Conservation (phyloP, 2,888 invertebrate species). For the Pomacea canaliculata region DNA sequence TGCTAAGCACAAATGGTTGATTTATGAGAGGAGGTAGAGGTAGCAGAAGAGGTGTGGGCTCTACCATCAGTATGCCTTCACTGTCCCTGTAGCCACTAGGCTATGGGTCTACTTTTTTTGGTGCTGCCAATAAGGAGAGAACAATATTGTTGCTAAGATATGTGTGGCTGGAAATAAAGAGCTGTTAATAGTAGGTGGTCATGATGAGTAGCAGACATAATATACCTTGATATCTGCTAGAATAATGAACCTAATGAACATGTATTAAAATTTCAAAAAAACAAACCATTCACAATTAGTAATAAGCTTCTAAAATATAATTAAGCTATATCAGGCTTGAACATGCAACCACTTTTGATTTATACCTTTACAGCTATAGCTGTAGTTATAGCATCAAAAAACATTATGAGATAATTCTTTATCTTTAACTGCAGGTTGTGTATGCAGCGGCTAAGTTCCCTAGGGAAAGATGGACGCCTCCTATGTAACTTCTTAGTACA, state of each 20-base stretch:
- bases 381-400: background rate
- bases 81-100: no score
- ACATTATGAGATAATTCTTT: background rate
- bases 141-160: no score
- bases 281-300: background rate
- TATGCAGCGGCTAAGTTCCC: constrained; percentile 83
- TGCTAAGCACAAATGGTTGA: no score
- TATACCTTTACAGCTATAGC: background rate
- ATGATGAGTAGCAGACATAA: no score
- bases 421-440: constrained; percentile 73
- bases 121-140: no score
- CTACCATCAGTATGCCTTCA: no score
- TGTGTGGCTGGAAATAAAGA: no score
- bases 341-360: background rate
- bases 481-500: constrained; percentile 82
- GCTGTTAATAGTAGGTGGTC: no score
- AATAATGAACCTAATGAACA: background rate
- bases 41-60: no score
- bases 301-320: background rate
- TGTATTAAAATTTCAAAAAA: background rate
- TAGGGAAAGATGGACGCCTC: constrained; percentile 81
- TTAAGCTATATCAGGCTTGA: background rate
- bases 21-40: no score
- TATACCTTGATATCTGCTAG: no score
- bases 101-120: no score